Evolutionary conservation across 2,113 vertebrate species (phyloP).

Genomic region (Typhlomys cinereus): DNA sequence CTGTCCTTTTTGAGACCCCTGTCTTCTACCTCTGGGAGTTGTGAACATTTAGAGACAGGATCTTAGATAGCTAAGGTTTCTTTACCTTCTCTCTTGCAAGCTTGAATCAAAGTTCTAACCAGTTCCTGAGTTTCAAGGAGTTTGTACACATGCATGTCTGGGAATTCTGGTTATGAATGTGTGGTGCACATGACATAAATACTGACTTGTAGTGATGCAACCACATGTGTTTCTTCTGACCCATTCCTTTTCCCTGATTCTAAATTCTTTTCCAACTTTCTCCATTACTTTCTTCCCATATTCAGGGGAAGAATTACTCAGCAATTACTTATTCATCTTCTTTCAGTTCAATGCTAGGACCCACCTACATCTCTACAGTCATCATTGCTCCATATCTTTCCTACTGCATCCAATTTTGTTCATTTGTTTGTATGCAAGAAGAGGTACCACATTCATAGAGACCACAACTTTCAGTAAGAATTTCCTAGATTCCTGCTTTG

Average conservation of each 20-base stretch:
- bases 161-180: neutral
- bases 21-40: neutral
- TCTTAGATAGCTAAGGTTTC: neutral
- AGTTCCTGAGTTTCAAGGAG: neutral
- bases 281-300: neutral
- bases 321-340: neutral
- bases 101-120: neutral
- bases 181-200: neutral
- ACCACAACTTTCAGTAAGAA: neutral
- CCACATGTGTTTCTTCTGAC: neutral
- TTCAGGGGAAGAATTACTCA: no score
- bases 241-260: neutral
- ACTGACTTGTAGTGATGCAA: neutral
- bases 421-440: no score
- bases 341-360: neutral
- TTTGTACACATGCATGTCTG: neutral
- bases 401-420: neutral
- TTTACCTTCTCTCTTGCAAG: neutral
- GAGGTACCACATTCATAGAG: neutral
- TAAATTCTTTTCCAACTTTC: neutral
- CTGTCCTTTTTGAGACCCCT: neutral
- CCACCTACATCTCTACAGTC: neutral
- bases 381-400: neutral
- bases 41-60: neutral
- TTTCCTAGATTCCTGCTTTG: neutral